phyloP scores from a whole-genome alignment of 2,888 invertebrate genomes.

The Melinaea marsaeus region DNA sequence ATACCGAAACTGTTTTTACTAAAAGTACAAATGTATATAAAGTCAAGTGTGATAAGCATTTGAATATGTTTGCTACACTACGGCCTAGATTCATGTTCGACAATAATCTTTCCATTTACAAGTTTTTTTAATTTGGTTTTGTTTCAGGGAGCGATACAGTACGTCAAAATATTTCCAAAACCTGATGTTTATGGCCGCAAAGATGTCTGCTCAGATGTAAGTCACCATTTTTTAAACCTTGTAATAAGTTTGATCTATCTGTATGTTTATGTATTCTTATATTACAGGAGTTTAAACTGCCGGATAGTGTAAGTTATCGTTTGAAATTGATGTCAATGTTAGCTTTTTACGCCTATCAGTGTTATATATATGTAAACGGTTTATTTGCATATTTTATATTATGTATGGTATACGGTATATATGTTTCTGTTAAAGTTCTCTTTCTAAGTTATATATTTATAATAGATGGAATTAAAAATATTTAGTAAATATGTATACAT shows the following conservation, averaged over 20 bases:
- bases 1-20: too few relatives aligned
- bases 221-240: constrained; percentile 29
- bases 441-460: background rate
- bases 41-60: too few relatives aligned
- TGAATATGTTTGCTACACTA: background rate
- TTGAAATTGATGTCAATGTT: constrained; percentile 14
- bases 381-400: background rate
- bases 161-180: constrained; percentile 43
- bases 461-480: too few relatives aligned
- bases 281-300: constrained; percentile 51
- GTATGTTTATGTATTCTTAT: constrained; percentile 26
- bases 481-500: too few relatives aligned
- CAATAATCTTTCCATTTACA: background rate
- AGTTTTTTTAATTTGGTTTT: constrained; percentile 21
- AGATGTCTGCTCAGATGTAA: constrained; percentile 45
- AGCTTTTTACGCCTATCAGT: constrained; percentile 16
- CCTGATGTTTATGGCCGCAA: constrained; percentile 27
- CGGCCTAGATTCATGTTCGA: background rate
- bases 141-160: constrained; percentile 56
- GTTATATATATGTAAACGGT: constrained; percentile 2
- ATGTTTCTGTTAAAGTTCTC: background rate
- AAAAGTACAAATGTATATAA: too few relatives aligned
- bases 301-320: constrained; percentile 56
- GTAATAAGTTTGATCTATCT: constrained; percentile 1
- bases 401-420: background rate